Base-by-base conservation (phyloP, 2,113 vertebrate genomes). In the Rhabdornis inornatus region DNA sequence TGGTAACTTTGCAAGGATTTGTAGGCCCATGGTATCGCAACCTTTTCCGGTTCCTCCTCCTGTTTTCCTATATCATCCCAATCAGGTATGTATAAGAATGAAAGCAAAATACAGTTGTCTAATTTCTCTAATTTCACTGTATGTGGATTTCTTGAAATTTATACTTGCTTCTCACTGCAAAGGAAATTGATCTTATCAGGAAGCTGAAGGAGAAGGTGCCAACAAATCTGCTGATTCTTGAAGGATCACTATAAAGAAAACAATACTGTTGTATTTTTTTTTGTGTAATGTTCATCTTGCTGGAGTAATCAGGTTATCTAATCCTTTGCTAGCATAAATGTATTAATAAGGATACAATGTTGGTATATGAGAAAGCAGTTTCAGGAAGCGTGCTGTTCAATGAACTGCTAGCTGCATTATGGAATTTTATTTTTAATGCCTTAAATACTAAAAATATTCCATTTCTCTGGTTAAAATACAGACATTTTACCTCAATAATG, bases 11-110 rank as follows among this genome's bases (percentile, higher is more conserved):
- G 87, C 99, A 99, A 87, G 99, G 99, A 45, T 99, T 99, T 77
- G 98, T 99, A 84, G 99, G 99, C 20, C 98, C 98, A 0, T 99
- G 99, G 99, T 98, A 99, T 96, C 98, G 99, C 72, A 99, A 99
- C 96, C 98, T 99, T 57, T 99, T 99, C 95, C 98, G 99, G 49
- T 99, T 99, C 72, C 97, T 99, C 20, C 99, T 99, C 13, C 98
- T 99, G 52, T 99, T 99, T 97, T 99, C 99, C 44, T 99, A 99
- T 97, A 99, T 99, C 97, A 99, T 99, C 75, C 99, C 99, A 1
- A 99, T 99, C 98, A 99, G 99, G 99, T 99, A 98, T 30, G 97
- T 97, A 35, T 86, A 85, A 83, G 91, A 95, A 75, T 60, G 71
- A 86, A 93, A 82, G 37, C 44, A 82, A 95, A 89, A 85, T 42